Evolutionary conservation across 2,888 invertebrate genomes (phyloP), one percentile per base, ranked within the genome.

Genomic region (Morpho deidamia): DNA sequence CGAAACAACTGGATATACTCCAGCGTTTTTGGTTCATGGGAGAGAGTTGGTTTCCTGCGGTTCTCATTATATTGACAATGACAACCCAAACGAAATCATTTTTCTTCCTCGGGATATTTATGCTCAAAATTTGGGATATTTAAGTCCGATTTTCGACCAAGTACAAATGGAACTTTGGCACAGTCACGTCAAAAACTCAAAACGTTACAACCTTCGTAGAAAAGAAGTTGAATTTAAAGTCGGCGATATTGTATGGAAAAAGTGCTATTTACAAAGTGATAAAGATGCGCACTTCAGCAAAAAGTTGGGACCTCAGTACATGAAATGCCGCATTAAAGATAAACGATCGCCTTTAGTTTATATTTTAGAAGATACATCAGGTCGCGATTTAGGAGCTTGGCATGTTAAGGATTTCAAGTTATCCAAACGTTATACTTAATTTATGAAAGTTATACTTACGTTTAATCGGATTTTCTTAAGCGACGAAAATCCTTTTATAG

Each of bases 1-100:
- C 49, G 65, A 68, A 12, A 44, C 45, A 0, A 68, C 66, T 0
- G 57, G 60, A 10, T 64, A 37, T 35, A 63, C 63, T 1, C 63
- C 64, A 2, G 34, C 53, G 0, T 64, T 63, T 14, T 23, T 66
- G 1, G 62, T 63, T 7, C 46, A 44, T 41, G 63, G 60, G 7
- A 42, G 62, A 5, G 63, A 66, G 46, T 41, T 62, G 1, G 62
- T 66, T 8, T 10, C 44, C 1, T 53, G 55, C 42, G 60, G 46
- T 10, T 49, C 54, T 9, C 51, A 53, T 32, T 55, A 58, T 39
- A 9, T 38, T 8, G 56, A 64, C 11, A 33, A 11, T 14, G 43
- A 43, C 23, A 43, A 8, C 10, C 14, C 11, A 10, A 23, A 12
- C 8, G 43, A 43, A 9, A 7, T 43, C 7, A 23, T 43, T 12